Evolutionary conservation across 2,797 vertebrate genomes (phyloP), one percentile per base, ranked within the genome.

Genomic region (Crax fasciolata): DNA sequence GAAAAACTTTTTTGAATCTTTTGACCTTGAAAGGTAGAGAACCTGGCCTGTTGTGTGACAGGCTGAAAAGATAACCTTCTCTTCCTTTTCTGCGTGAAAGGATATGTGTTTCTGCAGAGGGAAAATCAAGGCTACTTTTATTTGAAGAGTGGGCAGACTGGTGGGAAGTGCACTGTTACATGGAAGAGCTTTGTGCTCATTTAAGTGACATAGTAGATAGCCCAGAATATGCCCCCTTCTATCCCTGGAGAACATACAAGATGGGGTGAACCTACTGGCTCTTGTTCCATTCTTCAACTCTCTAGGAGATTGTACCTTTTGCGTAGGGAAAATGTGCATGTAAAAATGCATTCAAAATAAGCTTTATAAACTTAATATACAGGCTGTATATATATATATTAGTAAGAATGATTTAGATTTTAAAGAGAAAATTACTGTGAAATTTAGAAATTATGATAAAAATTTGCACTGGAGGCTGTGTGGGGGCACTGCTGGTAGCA

Each of bases 11-110:
- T 85, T 24, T 68, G 23, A 71, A 27, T 87, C n/a, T 78, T 51
- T 84, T 92, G 84, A 89, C 94, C 89, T 92, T 94, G 68, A 67
- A 72, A 71, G 9, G 71, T n/a, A 66, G 63, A 57, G 43, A 73
- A 66, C 46, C 41, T 87, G 63, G 27, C 35, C 77, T 72, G 38
- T 18, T 54, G 15, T 38, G 54, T 79, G 78, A 35, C 65, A 77
- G 57, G 24, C 62, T 87, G 28, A 21, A 32, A 55, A 80, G 72
- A 89, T 72, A 90, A 89, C 68, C 25, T 91, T 75, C 55, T 44
- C 38, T 2, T 55, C 55, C 54, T 57, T 57, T 54, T 61, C n/a
- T 57, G 65, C 43, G 35, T 38, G 61, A 85, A 89, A 94, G 49
- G 65, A 79, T 49, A 59, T 9, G 2, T 6, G 3, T 57, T 43